Base-by-base conservation (phyloP, 2,888 invertebrate species). In the Tolmerus cingulatus region DNA sequence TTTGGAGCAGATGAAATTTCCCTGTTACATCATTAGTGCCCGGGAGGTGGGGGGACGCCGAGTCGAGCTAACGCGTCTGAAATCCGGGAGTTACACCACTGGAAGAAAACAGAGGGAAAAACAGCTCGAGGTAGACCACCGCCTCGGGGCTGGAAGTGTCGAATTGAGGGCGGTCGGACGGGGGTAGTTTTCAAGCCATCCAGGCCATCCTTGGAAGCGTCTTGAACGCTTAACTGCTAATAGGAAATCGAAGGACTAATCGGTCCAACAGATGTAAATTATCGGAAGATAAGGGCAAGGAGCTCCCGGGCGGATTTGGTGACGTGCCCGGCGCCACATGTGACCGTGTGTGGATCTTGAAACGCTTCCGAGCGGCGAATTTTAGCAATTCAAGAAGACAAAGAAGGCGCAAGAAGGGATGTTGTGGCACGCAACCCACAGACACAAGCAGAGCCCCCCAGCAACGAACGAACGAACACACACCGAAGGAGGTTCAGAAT, bases 1-100 rank as follows among this genome's bases (percentile, higher is more conserved):
- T 79, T 79, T 79, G 51, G 27, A 51, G 27, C 27, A 51, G 79
- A 79, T 51, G 40, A 79, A 79, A 79, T 79, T 79, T 79, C 51
- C 79, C 79, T 79, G 40, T 79, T 79, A 79, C 79, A 79, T 79
- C 79, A 79, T 79, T 79, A 79, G 79, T 51, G 46, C 14, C 19
- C 66, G 79, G 14, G 43, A 9, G 23, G 43, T 9, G 43, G n/a
- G 40, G 14, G 66, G 27, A 27, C 3, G 66, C 19, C n/a, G n/a
- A 19, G 51, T n/a, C 51, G 51, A 8, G 51, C n/a, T n/a, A 66
- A 66, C 66, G 66, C 66, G 66, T 27, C 23, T 23, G 12, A 66
- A 66, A 66, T 66, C 66, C 66, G 66, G 66, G 66, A 66, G 66
- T 66, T 66, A 66, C 66, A 27, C 23, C 23, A 66, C 19, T 66